Base-by-base conservation (phyloP, 2,113 vertebrate genomes). In the Coryphaenoides rupestris region DNA sequence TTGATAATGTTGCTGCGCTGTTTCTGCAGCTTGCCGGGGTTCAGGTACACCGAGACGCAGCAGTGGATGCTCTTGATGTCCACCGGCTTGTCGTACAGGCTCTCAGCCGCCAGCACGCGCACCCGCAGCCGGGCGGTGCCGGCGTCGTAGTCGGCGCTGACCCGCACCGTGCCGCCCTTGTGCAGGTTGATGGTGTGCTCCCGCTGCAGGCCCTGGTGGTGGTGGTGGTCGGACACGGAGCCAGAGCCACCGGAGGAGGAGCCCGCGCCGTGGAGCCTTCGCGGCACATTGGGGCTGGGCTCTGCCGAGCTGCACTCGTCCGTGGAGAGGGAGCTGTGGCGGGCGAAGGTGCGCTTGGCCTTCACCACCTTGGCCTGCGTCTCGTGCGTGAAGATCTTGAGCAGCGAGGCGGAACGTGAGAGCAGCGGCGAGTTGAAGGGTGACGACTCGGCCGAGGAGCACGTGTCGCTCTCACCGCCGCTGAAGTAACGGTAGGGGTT, bases 1-100 rank as follows among this genome's bases (percentile, higher is more conserved):
- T 98, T 98, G 86, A 99, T 89, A 19, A 98, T 95, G 86, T 94
- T 98, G 92, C 97, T 98, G 55, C 95, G 88, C 68, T 99, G 97
- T 72, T 96, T 98, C 90, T 99, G 97, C 74, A 94, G 84, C 90
- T 99, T 98, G 2, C 97, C 96, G 0, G 97, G 97, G 73, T 94
- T 95, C 77, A 99, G 90, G 81, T 93, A 97, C 55, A 99, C 88
- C 0, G 94, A 89, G 72, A 98, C 95, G 21, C 96, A 98, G 90
- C 97, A 99, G 88, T 96, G 94, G 91, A 99, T 95, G 88, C 91
- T 92, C 67, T 96, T 94, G 19, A 90, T 78, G 5, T 99, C 96
- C 1, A 87, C 87, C 0, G 91, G 88, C 57, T 91, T 84, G 22
- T 98, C 96, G 4, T 96, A 98, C 3, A 98, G 92, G 24, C 92